Conservation (phyloP, 30 jellyfish, hydroid and myxozoan species). For the Aurelia sp. region DNA sequence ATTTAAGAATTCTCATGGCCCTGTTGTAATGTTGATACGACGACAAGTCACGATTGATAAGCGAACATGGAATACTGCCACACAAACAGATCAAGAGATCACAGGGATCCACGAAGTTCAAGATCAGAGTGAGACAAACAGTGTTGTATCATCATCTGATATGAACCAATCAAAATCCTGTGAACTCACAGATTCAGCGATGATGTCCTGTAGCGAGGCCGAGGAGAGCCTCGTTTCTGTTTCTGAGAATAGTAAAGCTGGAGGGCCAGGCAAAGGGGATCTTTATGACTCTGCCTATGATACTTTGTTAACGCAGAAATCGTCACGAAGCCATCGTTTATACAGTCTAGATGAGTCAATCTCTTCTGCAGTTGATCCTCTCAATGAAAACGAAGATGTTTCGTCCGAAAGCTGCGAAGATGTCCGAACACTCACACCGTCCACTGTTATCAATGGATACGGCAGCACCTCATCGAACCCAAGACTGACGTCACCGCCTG, state of each 20-base stretch:
- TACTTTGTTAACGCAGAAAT: conserved; percentile 89
- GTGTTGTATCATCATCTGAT: conserved; percentile 16
- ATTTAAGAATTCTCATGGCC: conserved; percentile 79
- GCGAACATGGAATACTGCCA: conserved; percentile 46
- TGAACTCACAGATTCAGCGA: conserved; percentile 83
- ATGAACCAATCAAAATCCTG: conserved; percentile 29
- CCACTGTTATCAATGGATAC: conserved; percentile 64
- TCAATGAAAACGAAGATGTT: conserved; percentile 40
- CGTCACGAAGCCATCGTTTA: conserved; percentile 81
- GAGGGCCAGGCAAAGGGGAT: conserved; percentile 57
- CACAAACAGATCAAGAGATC: conserved; percentile 78
- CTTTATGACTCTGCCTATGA: conserved; percentile 97
- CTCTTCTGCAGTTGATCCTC: conserved; percentile 35
- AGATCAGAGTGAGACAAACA: conserved; percentile 18
- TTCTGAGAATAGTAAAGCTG: conserved; percentile 49
- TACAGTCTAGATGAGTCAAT: conserved; percentile 58
- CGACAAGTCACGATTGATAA: conserved; percentile 59
- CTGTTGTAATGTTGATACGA: conserved; percentile 82
- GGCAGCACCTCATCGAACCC: conserved; percentile 49
- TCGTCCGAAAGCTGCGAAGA: conserved; percentile 68
- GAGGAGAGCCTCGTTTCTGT: conserved; percentile 69
- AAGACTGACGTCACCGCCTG: conserved; percentile 15
- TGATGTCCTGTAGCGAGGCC: conserved; percentile 89
- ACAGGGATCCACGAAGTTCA: neutral
- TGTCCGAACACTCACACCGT: conserved; percentile 68